phyloP scores from a whole-genome alignment of 2,113 vertebrate species.

The Spheniscus mendiculus region DNA sequence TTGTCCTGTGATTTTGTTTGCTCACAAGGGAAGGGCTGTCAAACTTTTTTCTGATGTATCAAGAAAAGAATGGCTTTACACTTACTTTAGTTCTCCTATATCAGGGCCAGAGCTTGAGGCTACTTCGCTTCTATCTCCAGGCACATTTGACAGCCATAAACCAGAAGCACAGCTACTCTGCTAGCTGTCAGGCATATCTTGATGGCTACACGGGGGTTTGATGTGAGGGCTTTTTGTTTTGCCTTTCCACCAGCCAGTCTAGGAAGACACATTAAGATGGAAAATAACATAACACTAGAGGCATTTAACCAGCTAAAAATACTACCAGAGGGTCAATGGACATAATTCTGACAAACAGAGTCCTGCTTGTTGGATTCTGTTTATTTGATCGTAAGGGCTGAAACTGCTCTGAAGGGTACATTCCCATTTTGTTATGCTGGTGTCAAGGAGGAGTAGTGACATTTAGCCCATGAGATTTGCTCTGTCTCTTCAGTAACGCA shows the following conservation, averaged over 20 bases:
- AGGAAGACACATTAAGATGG: not conserved
- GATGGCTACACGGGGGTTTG: not conserved
- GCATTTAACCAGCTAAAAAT: constrained; percentile 51
- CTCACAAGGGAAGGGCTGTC: not conserved
- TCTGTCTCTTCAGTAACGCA: not conserved
- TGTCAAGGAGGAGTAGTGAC: constrained; percentile 2
- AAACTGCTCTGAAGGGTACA: not conserved
- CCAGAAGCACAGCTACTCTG: not conserved
- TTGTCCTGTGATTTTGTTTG: not conserved
- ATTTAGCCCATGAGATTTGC: not conserved
- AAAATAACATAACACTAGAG: not conserved
- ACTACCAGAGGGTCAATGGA: not conserved
- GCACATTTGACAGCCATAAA: not conserved
- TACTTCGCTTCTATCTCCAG: not conserved
- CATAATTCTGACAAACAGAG: not conserved
- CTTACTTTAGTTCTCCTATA: not conserved
- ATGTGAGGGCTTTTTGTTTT: constrained; percentile 46
- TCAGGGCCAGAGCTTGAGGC: not conserved
- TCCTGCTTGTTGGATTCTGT: not conserved
- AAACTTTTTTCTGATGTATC: not conserved
- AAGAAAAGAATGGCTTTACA: not conserved
- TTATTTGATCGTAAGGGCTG: not conserved
- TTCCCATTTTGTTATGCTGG: not conserved
- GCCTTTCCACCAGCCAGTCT: not conserved
- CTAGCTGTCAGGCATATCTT: not conserved